phyloP scores from a whole-genome alignment of 2,797 vertebrate species.

The Coendou prehensilis region DNA sequence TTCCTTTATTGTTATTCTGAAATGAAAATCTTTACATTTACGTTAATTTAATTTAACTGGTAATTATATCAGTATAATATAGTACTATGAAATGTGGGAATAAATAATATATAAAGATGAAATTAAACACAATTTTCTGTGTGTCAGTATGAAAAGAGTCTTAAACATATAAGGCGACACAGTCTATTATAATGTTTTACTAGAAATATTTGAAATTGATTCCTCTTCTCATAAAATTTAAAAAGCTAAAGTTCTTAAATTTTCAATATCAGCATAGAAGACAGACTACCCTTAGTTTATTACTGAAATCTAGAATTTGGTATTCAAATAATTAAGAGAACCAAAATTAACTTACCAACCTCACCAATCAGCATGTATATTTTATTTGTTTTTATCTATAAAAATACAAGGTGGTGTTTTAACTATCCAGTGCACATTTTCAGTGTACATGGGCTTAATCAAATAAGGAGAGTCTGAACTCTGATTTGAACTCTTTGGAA shows the following conservation, averaged over 20 bases:
- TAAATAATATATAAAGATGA: not conserved
- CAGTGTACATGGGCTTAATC: constrained; percentile 49
- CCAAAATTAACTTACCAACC: not conserved
- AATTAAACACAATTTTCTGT: not conserved
- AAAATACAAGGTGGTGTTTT: constrained; percentile 72
- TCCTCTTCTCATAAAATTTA: not conserved
- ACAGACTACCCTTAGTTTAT: not conserved
- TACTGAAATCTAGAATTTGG: not conserved
- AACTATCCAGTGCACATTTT: constrained; percentile 67
- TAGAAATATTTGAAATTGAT: not conserved
- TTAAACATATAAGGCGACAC: not conserved
- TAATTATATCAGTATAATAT: not conserved
- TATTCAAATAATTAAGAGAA: constrained; percentile 69
- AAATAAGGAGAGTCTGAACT: constrained; percentile 60
- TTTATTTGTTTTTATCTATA: constrained; percentile 32
- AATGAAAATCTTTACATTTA: not conserved
- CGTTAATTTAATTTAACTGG: not conserved
- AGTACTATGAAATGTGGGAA: not conserved
- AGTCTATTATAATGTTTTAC: not conserved
- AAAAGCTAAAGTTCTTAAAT: not conserved
- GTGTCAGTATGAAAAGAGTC: not conserved
- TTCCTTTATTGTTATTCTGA: not conserved
- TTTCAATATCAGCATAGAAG: constrained; percentile 61
- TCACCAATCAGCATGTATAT: not conserved
- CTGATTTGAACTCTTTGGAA: constrained; percentile 12